Evolutionary conservation across 2,113 vertebrate species (phyloP).

Genomic region (Prionailurus viverrinus): DNA sequence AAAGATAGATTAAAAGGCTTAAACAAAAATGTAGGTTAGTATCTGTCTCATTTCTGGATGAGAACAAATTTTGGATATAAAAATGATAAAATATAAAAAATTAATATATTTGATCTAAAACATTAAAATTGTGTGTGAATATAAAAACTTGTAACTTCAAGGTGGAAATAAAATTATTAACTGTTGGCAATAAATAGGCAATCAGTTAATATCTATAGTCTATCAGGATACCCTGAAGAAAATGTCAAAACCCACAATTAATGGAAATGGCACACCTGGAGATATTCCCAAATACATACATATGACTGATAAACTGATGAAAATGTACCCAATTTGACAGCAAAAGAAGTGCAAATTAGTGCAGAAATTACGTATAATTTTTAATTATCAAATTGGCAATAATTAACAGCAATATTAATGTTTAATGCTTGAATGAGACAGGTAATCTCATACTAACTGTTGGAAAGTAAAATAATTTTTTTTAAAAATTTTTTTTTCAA

Average conservation of each 20-base stretch:
- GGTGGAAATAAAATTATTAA: neutral
- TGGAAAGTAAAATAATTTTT: neutral
- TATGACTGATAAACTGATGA: constrained; percentile 24
- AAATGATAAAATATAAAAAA: neutral
- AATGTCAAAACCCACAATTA: neutral
- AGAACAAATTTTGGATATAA: neutral
- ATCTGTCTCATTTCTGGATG: neutral
- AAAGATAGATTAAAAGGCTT: neutral
- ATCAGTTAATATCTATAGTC: neutral
- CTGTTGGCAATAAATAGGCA: neutral
- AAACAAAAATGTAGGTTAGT: neutral
- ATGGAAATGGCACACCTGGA: neutral
- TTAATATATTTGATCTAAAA: neutral
- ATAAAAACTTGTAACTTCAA: neutral
- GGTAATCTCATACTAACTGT: neutral
- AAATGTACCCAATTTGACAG: neutral
- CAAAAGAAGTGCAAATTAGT: neutral
- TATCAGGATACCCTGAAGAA: neutral
- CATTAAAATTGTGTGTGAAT: neutral
- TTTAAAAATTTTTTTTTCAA: too few relatives aligned
- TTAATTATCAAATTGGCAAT: neutral
- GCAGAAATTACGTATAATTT: neutral
- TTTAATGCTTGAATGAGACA: neutral
- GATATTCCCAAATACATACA: neutral
- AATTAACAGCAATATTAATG: neutral